phyloP scores from a whole-genome alignment of 2,888 invertebrate genomes.

The Brachylomia viminalis region DNA sequence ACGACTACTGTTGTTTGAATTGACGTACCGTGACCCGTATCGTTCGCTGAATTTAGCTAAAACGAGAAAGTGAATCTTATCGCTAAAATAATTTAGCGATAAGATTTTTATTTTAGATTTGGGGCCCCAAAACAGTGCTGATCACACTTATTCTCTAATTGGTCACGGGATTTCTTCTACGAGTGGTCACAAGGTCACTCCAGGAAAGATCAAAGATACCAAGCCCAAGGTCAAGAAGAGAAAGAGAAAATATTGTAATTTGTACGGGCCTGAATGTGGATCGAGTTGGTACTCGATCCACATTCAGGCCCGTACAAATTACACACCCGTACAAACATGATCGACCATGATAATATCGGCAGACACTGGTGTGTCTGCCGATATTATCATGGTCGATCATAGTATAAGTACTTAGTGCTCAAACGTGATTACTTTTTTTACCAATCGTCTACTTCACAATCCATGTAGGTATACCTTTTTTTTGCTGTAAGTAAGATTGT shows the following conservation, averaged over 20 bases:
- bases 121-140: not conserved
- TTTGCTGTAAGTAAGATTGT: too few relatives aligned
- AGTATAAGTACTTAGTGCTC: not conserved
- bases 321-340: too few relatives aligned
- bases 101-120: not conserved
- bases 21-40: not conserved
- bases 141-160: too few relatives aligned
- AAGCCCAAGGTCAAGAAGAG: not conserved
- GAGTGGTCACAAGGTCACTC: not conserved
- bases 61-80: not conserved
- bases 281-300: too few relatives aligned
- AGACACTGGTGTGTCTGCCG: not conserved
- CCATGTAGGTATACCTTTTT: not conserved
- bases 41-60: not conserved
- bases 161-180: too few relatives aligned
- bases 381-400: too few relatives aligned
- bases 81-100: not conserved
- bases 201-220: not conserved
- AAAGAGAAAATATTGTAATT: not conserved
- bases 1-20: not conserved
- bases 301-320: too few relatives aligned
- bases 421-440: not conserved
- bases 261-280: not conserved
- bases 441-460: not conserved
- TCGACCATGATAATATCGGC: too few relatives aligned